Evolutionary conservation across 2,888 invertebrate species (phyloP), one percentile per base, ranked within the genome.

Genomic region (Agrochola macilenta): DNA sequence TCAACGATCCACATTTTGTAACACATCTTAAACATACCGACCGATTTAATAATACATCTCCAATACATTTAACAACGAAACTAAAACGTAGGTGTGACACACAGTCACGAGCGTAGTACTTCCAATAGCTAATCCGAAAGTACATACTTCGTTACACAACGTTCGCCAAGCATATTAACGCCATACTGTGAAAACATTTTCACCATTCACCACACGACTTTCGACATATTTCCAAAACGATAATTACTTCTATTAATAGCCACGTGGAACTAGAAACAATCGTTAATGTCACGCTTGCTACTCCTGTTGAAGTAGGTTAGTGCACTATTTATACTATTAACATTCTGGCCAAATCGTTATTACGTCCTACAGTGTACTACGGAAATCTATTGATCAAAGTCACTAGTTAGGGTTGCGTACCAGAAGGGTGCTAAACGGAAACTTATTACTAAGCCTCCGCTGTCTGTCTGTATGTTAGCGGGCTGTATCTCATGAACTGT

Each of bases 171-270:
- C 72, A 30, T 64, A 66, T 88, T 88, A 79, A 66, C 88, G 81
- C 57, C 64, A 43, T 64, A 79, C 49, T 88, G 83, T 85, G 74
- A 88, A 88, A 46, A 81, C 58, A 81, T 75, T 86, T 86, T 86
- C 83, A 72, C 81, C 63, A 63, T 81, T 73, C 9, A 76, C 58
- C n/a, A 46, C 69, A 68, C 61, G 54, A 73, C 39, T 81, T 87
- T 81, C 63, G 43, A 72, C 64, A 69, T 65, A 72, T 85, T 79
- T 76, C 70, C 72, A 74, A 68, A 20, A 72, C 78, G 79, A 66
- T 84, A 83, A 83, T 86, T 76, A 63, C 49, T 74, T 69, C 79
- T 84, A 83, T 70, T 84, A 65, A 65, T 79, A 88, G 23, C 26
- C 26, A 73, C 49, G 64, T 81, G 70, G 77, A 82, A 76, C 68